Percentiles rank a stretch among this genome's conserved stretches.
phyloP scores from a whole-genome alignment of 2,888 invertebrate genomes.

The Coleophora deauratella region DNA sequence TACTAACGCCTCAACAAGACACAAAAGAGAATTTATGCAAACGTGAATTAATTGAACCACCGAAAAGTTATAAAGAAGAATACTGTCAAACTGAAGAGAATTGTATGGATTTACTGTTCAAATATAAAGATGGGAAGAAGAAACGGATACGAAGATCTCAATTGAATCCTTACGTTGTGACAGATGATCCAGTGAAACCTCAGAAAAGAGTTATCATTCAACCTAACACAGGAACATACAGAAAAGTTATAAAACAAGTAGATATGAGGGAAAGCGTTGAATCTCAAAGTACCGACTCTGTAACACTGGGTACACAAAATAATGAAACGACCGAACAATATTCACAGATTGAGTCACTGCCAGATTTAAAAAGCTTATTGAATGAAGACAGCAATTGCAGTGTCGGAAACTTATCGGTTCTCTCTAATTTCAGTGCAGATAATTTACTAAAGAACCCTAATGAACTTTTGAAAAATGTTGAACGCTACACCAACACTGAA shows the following conservation, averaged over 20 bases:
- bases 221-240: slow-evolving; percentile 13
- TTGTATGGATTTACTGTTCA: slow-evolving; percentile 12
- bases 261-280: background rate
- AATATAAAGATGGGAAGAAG: slow-evolving; percentile 14
- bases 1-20: slow-evolving; percentile 22
- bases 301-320: background rate
- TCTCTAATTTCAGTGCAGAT: slow-evolving; percentile 9
- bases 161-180: slow-evolving; percentile 38
- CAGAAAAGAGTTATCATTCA: slow-evolving; percentile 29
- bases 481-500: slow-evolving; percentile 15
- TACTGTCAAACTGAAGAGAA: slow-evolving; percentile 36
- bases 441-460: slow-evolving; percentile 19
- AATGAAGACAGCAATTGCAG: slow-evolving; percentile 40
- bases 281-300: background rate
- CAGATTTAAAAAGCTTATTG: slow-evolving; percentile 18
- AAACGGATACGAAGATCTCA: slow-evolving; percentile 22
- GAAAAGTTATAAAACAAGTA: background rate
- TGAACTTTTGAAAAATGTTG: slow-evolving; percentile 17
- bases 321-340: too few relatives aligned
- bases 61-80: slow-evolving; percentile 1
- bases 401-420: slow-evolving; percentile 26
- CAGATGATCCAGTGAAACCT: slow-evolving; percentile 17
- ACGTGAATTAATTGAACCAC: background rate
- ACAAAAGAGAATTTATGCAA: background rate
- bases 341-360: background rate